These are phyloP conservation scores for Phthorimaea operculella DNA, from an alignment of 1,140 invertebrate genomes.

Conservation along the genomic window DNA sequence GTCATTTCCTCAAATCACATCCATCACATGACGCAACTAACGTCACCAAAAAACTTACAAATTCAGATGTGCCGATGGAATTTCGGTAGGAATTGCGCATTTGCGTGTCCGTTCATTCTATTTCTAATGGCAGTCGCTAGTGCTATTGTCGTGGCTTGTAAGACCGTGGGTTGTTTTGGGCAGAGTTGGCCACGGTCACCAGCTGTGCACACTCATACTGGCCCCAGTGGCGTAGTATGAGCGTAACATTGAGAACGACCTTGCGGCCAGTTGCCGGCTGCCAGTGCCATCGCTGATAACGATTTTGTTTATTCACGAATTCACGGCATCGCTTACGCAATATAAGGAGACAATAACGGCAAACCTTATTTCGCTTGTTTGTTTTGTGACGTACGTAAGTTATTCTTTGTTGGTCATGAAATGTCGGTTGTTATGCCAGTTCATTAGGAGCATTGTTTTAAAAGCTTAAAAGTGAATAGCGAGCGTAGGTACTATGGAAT, in stretches of 20 bases:
- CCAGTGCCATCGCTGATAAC: conserved; percentile 14
- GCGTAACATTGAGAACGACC: conserved; percentile 56
- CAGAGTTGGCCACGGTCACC: conserved; percentile 17
- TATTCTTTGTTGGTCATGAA: neutral
- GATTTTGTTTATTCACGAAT: conserved; percentile 11
- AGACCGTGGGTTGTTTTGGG: neutral
- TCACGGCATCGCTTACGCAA: conserved; percentile 5
- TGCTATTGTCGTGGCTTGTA: neutral
- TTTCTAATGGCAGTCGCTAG: neutral
- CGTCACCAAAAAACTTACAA: neutral
- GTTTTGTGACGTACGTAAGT: neutral
- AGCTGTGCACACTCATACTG: conserved; percentile 23
- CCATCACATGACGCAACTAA: neutral
- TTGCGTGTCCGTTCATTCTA: no score
- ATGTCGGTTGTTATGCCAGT: no score
- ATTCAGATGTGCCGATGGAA: neutral
- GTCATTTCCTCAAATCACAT: neutral
- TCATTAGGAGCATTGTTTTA: no score
- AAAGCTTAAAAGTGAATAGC: no score
- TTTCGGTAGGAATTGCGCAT: neutral
- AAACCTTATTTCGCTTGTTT: neutral
- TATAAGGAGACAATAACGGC: neutral
- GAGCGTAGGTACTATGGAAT: no score
- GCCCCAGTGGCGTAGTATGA: conserved; percentile 18
- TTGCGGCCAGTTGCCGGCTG: conserved; percentile 45